Base-by-base conservation (phyloP, 2,797 vertebrate genomes). In the Syngnathus acus region DNA sequence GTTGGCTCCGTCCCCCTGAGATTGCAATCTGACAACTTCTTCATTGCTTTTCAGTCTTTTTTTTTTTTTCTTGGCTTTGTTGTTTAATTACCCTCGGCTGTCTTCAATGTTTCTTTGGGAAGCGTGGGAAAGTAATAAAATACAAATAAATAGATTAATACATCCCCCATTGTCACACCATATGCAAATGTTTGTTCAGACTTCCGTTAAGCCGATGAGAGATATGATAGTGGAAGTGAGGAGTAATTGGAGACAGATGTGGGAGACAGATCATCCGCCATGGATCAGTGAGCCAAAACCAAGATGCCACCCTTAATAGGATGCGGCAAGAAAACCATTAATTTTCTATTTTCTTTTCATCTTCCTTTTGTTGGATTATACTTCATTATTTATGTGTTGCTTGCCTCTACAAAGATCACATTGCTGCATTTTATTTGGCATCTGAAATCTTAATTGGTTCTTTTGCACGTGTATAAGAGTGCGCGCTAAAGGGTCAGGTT, bases 241-340 rank as follows among this genome's bases (percentile, higher is more conserved):
- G 83, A 89, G 81, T 92, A 91, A 91, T 91, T 88, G 87, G 84
- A 87, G 86, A 89, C 91, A 92, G 92, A 90, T 91, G 90, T 90
- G 90, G 74, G 75, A 88, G 88, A 88, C 65, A 75, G 84, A 87
- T 88, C 79, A 85, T 86, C 84, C 77, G 85, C 83, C 82, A 86
- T 71, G 81, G 87, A 87, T 90, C 90, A 91, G 74, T 90, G 89
- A 89, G 87, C 88, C 85, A 87, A 89, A 91, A 90, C 90, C 86
- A 84, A 88, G 88, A 90, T 86, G 84, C 79, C 78, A 84, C 70
- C 75, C 82, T 85, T 89, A 89, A 89, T 89, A 88, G 82, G 81
- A 89, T 86, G 79, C 82, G 82, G 78, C 80, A 86, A 70, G 81
- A 87, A 79, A 85, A 84, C 65, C 68, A 77, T 80, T 74, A 78